Percentiles rank a stretch among this genome's conserved stretches.
These are phyloP conservation scores for Perithous albicinctus DNA, from an alignment of 2,888 invertebrate species.

Conservation along the genomic window DNA sequence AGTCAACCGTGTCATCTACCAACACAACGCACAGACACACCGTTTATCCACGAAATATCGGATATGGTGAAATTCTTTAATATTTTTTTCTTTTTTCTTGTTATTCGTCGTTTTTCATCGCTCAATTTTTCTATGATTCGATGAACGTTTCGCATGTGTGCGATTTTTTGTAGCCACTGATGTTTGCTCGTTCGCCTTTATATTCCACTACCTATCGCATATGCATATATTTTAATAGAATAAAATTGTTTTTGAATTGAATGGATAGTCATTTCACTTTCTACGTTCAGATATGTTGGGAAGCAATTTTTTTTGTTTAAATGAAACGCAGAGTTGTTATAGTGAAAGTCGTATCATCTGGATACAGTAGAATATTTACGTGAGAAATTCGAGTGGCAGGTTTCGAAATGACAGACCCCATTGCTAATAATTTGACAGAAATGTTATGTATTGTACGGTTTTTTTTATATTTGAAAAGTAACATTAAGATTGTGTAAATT, in stretches of 20 bases:
- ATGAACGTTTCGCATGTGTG: not conserved
- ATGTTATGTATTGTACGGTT: too few relatives aligned
- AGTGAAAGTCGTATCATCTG: too few relatives aligned
- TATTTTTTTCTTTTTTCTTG: not conserved
- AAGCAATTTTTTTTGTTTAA: too few relatives aligned
- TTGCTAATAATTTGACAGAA: too few relatives aligned
- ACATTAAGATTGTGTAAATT: too few relatives aligned
- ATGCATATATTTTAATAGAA: not conserved
- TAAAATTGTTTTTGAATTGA: not conserved
- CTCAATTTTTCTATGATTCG: not conserved
- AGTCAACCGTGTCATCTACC: not conserved
- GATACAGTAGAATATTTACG: too few relatives aligned
- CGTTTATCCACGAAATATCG: slow-evolving; percentile 1
- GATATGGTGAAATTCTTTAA: slow-evolving; percentile 11
- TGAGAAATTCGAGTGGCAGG: too few relatives aligned
- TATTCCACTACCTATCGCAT: not conserved
- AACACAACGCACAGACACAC: not conserved
- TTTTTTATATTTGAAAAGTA: too few relatives aligned
- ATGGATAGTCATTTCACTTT: not conserved
- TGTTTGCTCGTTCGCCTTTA: not conserved
- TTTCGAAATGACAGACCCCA: too few relatives aligned
- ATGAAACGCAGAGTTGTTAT: too few relatives aligned
- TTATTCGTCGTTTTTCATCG: not conserved
- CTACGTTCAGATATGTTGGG: not conserved
- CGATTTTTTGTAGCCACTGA: not conserved